Evolutionary conservation across 2,888 invertebrate genomes (phyloP).

Genomic region (Parapristionchus giblindavisi): DNA sequence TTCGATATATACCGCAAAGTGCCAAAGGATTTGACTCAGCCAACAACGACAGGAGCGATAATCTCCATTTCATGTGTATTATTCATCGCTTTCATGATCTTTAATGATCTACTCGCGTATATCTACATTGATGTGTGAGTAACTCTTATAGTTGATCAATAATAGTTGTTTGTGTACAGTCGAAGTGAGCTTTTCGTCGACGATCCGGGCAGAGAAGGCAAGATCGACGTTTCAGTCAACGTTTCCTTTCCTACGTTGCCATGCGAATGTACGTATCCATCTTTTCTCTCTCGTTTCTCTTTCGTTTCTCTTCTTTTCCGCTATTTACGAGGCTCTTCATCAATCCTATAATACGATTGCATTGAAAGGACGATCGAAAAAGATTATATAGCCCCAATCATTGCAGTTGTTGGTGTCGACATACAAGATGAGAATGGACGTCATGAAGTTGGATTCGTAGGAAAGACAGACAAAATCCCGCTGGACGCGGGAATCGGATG

Average conservation of each 20-base stretch:
- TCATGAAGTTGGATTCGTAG: constrained; percentile 74
- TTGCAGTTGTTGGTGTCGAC: constrained; percentile 74
- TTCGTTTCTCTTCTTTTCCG: background rate
- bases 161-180: constrained; percentile 67
- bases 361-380: background rate
- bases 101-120: constrained; percentile 57
- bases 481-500: constrained; percentile 72
- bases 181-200: constrained; percentile 72
- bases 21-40: constrained; percentile 76
- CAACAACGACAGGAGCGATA: constrained; percentile 71
- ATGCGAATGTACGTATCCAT: constrained; percentile 73
- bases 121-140: constrained; percentile 57
- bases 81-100: constrained; percentile 58
- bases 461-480: constrained; percentile 73
- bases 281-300: no score
- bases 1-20: constrained; percentile 77
- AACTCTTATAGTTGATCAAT: background rate
- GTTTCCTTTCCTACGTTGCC: constrained; percentile 73
- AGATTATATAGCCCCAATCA: background rate
- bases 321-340: background rate
- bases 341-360: constrained; percentile 35
- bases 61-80: constrained; percentile 53
- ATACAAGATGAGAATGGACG: constrained; percentile 76
- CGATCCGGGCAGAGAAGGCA: constrained; percentile 32
- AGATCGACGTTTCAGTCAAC: constrained; percentile 64